Evolutionary conservation across 2,888 invertebrate genomes (phyloP), one percentile per base, ranked within the genome.

Genomic region (Ischnus inquisitorius): DNA sequence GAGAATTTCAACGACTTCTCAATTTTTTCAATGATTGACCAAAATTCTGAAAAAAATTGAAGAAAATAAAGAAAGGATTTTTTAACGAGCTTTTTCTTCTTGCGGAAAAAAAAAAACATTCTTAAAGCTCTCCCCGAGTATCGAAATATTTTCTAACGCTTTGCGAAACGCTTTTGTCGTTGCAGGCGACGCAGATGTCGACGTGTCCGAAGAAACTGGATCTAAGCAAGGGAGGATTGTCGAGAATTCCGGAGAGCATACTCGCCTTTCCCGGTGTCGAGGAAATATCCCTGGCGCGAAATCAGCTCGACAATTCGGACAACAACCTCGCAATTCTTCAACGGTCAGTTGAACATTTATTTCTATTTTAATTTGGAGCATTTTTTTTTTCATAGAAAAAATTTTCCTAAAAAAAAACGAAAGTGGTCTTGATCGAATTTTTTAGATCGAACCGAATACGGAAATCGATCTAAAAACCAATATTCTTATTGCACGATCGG

Each of bases 211-310:
- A 90, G 72, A 91, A 89, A 74, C 87, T 94, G 87, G 94, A 94
- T 87, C 91, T 94, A 75, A 92, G 92, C 86, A 93, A 91, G 75
- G 91, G 91, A 2, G 94, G 94, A n/a, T 88, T 94, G 78, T 90
- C 92, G 48, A 90, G 92, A 65, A 89, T 94, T 12, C 94, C 94
- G 25, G 93, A 94, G 57, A 92, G 93, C 39, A 89, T 89, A 60
- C 82, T 93, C 65, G 91, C 92, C n/a, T 93, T 93, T 83, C 88
- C 90, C 2, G 92, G 91, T 22, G 89, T 93, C 75, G 92, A 93
- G 83, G 93, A 94, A 84, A 89, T 94, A 84, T 86, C 90, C 22
- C 87, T 94, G 65, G 90, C 91, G 68, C 90, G 92, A 87, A 94
- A 94, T 87, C 91, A 92, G 82, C 90, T 94, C 74, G 87, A 89